Percentiles rank a stretch among this genome's conserved stretches.
Conservation (phyloP, 1,140 invertebrate species). For the Meloidogyne chitwoodi region DNA sequence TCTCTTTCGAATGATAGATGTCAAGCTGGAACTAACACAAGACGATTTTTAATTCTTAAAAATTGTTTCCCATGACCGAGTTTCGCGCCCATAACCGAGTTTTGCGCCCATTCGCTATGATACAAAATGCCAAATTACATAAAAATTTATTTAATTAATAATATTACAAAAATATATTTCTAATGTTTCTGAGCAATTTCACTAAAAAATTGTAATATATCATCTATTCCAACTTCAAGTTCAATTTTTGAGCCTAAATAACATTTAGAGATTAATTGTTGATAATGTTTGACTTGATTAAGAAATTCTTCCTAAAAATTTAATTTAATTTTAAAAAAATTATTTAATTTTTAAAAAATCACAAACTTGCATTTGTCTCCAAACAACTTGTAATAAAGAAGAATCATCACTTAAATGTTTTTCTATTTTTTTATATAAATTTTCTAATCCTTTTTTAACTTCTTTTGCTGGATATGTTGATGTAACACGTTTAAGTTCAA, state of each 20-base stretch:
- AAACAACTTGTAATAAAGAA: constrained; percentile 89
- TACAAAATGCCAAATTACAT: too few species aligned
- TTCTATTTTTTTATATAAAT: constrained; percentile 91
- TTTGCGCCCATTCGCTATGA: too few species aligned
- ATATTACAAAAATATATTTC: background rate
- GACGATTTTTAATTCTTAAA: too few species aligned
- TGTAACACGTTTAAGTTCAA: constrained; percentile 89
- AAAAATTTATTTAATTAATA: too few species aligned
- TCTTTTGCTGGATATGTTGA: constrained; percentile 89
- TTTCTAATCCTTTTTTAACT: constrained; percentile 89
- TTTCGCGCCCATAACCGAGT: too few species aligned
- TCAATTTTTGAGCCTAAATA: constrained; percentile 91
- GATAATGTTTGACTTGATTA: constrained; percentile 87
- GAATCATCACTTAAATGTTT: constrained; percentile 93
- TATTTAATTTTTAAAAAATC: constrained; percentile 6
- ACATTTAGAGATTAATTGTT: constrained; percentile 86
- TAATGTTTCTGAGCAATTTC: constrained; percentile 93
- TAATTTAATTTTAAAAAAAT: background rate
- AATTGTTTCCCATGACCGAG: too few species aligned
- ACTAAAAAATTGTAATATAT: constrained; percentile 92
- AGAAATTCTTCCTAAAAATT: constrained; percentile 79
- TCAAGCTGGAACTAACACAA: too few species aligned
- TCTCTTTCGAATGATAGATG: too few species aligned
- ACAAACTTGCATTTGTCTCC: constrained; percentile 88
- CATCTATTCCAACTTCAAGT: constrained; percentile 89